Base-by-base conservation (phyloP, 1,140 invertebrate species). In the Chironomus tepperi region DNA sequence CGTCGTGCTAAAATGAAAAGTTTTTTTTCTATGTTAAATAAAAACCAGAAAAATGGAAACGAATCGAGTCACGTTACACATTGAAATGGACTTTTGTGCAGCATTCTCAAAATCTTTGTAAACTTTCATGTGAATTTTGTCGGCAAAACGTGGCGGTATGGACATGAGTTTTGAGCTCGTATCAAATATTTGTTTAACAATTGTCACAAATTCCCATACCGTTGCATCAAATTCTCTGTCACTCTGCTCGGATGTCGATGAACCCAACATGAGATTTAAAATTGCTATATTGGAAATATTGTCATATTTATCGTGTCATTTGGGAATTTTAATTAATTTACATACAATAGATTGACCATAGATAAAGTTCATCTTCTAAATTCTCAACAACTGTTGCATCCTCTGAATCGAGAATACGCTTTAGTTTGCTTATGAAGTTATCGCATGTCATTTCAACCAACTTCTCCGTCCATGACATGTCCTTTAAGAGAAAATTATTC, bases 51-150 rank as follows among this genome's bases (percentile, higher is more conserved):
- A 0, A 15, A 78, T 74, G 42, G 80, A 79, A 16, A 82, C 80
- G 3, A 82, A 79, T 18, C 72, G 73, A 0, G 75, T 78, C 78
- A 15, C 83, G 84, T 76, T 21, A 70, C 65, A 19, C 19, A 85
- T 79, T 15, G 76, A 77, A 10, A 95, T 78, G 1, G 90, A 88
- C n/a, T 83, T 79, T 72, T 89, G 86, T 0, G 90, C 89, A 72
- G 87, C 84, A 9, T 83, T 79, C 19, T 89, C 89, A 78, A 96
- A 96, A 74, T 89, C 84, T 75, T 78, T 85, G 94, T 94, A 96
- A 15, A 86, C 84, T 7, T 87, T 86, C 43, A 94, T 79, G 75
- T 86, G 86, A 0, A 90, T 79, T 67, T 83, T 82, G 76, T 87
- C 85, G 10, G 91, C 92, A 43, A 90, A 79, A 72, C 85, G 83